Conservation (phyloP, 2,797 vertebrate species). For the Masticophis lateralis region DNA sequence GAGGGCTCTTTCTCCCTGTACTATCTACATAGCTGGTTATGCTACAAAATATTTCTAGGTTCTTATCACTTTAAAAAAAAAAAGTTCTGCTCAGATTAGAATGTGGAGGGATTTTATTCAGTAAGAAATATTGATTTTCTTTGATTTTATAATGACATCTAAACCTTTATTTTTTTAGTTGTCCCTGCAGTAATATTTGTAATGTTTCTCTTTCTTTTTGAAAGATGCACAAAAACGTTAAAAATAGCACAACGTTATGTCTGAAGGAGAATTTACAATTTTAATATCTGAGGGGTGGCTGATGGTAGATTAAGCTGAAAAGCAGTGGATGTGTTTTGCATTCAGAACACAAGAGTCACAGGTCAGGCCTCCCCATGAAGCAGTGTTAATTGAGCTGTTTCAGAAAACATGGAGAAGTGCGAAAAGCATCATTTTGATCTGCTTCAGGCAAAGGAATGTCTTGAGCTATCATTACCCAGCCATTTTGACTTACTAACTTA, state of each 20-base stretch:
- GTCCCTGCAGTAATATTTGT: not conserved
- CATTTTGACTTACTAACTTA: not conserved
- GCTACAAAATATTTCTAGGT: slow-evolving; percentile 21
- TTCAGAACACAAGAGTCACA: not conserved
- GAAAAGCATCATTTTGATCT: not conserved
- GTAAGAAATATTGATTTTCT: not conserved
- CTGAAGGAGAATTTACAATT: not conserved
- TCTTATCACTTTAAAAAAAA: not conserved
- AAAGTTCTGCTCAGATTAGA: slow-evolving; percentile 17
- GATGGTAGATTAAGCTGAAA: not conserved
- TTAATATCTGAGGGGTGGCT: not conserved
- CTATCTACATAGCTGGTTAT: slow-evolving; percentile 49
- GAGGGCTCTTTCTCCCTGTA: slow-evolving; percentile 70
- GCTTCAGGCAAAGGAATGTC: not conserved
- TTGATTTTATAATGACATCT: not conserved
- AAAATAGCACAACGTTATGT: not conserved
- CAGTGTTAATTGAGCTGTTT: not conserved
- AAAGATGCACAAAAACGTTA: not conserved
- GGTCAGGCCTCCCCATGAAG: not conserved
- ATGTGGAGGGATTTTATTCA: not conserved
- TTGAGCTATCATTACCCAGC: not conserved
- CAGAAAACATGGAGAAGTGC: not conserved
- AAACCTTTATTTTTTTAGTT: not conserved
- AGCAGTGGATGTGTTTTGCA: not conserved
- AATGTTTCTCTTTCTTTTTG: not conserved